Conservation (phyloP, 2,113 vertebrate species). For the Megaceryle maxima region DNA sequence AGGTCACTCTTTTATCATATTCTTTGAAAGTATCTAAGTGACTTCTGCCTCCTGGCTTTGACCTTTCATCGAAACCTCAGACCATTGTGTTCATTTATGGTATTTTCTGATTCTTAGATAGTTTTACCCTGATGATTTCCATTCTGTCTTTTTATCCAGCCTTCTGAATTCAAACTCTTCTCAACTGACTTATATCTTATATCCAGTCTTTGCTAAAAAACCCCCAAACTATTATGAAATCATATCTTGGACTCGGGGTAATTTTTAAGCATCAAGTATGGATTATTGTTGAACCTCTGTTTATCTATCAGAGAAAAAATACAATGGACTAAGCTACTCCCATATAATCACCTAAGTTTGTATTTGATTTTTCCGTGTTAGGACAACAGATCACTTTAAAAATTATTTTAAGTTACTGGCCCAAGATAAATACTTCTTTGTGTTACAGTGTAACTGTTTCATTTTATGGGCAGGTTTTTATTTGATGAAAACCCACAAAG, state of each 20-base stretch:
- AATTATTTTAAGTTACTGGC: background rate
- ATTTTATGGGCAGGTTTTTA: background rate
- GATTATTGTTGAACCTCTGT: background rate
- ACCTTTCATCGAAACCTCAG: background rate
- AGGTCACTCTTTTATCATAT: background rate
- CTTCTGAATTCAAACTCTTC: background rate
- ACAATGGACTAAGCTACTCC: background rate
- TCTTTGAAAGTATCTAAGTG: background rate
- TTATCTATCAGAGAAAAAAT: background rate
- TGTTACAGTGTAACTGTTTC: background rate
- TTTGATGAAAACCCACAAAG: background rate
- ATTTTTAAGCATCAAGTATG: background rate
- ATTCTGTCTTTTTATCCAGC: background rate
- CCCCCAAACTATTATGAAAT: background rate
- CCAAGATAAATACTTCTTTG: background rate
- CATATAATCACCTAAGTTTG: background rate
- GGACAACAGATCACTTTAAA: background rate
- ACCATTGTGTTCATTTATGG: background rate
- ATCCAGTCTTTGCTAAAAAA: background rate
- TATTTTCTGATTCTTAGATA: background rate
- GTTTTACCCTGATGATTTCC: background rate
- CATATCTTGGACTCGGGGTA: background rate
- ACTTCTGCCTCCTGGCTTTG: background rate
- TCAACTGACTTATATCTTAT: background rate
- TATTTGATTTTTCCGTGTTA: background rate